Conservation (phyloP, 2,113 vertebrate genomes). For the Zeus faber region DNA sequence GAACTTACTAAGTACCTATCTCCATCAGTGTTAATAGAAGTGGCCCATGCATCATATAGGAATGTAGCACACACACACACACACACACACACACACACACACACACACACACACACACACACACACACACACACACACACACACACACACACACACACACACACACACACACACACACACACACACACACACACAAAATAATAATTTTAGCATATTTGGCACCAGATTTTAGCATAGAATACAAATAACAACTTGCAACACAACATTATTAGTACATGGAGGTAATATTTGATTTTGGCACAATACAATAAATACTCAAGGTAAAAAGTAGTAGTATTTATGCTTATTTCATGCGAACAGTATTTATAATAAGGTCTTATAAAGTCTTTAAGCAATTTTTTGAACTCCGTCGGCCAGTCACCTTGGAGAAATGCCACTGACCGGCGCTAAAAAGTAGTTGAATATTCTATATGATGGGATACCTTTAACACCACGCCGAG, state of each 20-base stretch:
- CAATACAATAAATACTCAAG: slow-evolving; percentile 42
- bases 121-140: background rate
- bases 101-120: slow-evolving; percentile 1
- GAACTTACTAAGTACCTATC: slow-evolving; percentile 14
- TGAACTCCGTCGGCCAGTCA: too few relatives aligned
- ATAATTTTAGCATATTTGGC: slow-evolving; percentile 59
- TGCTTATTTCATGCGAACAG: slow-evolving; percentile 35
- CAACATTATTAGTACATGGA: slow-evolving; percentile 49
- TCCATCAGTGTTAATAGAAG: slow-evolving; percentile 17
- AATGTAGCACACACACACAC: slow-evolving; percentile 10
- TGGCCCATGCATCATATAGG: slow-evolving; percentile 41
- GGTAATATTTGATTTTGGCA: slow-evolving; percentile 66
- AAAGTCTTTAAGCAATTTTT: too few relatives aligned
- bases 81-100: background rate
- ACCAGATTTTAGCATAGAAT: slow-evolving; percentile 66
- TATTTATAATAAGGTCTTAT: slow-evolving; percentile 15
- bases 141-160: slow-evolving; percentile 6
- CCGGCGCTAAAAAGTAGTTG: too few relatives aligned
- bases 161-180: background rate
- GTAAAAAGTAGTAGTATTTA: slow-evolving; percentile 41
- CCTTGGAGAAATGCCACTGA: too few relatives aligned
- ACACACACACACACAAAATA: slow-evolving; percentile 17
- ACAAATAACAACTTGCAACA: slow-evolving; percentile 54
- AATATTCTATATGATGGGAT: too few relatives aligned
- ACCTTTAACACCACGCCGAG: too few relatives aligned